A percentile compares a stretch with the other conserved stretches of the same genome.
phyloP scores from a whole-genome alignment of 2,888 invertebrate species.

The Chymomyza procnemis region DNA sequence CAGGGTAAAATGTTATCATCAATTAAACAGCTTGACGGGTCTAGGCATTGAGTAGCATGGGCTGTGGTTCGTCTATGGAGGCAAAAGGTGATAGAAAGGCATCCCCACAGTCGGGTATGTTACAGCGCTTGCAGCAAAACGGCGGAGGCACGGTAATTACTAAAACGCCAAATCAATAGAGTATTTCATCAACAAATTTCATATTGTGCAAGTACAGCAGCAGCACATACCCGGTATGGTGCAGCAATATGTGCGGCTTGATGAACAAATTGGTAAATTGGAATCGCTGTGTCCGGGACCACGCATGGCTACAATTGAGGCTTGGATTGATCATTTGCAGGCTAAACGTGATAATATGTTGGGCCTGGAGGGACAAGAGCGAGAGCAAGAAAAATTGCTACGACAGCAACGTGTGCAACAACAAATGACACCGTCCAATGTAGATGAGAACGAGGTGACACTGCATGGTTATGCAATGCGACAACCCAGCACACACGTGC shows the following conservation, averaged over 20 bases:
- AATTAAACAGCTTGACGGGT: neutral
- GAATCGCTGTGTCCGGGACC: slow-evolving; percentile 77
- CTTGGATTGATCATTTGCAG: slow-evolving; percentile 77
- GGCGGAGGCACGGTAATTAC: slow-evolving; percentile 43
- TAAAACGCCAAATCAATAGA: slow-evolving; percentile 1
- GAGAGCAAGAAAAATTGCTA: slow-evolving; percentile 5
- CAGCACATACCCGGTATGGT: slow-evolving; percentile 58
- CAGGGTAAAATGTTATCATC: slow-evolving; percentile 33
- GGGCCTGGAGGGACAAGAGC: slow-evolving; percentile 50
- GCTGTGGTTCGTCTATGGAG: slow-evolving; percentile 74
- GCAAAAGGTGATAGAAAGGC: slow-evolving; percentile 51
- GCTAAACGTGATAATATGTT: slow-evolving; percentile 64
- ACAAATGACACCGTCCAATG: slow-evolving; percentile 1
- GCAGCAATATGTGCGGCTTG: slow-evolving; percentile 74
- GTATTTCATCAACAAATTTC: slow-evolving; percentile 11
- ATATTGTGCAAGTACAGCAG: neutral
- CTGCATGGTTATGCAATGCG: neutral
- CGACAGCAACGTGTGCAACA: slow-evolving; percentile 4
- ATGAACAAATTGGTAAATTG: slow-evolving; percentile 74
- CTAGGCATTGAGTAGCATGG: slow-evolving; percentile 52
- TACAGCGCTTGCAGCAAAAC: slow-evolving; percentile 45
- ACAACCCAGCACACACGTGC: neutral
- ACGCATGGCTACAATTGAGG: slow-evolving; percentile 76
- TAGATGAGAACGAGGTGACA: slow-evolving; percentile 10
- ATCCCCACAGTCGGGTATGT: neutral